These are phyloP conservation scores for Rhabdornis inornatus DNA, from an alignment of 2,113 vertebrate species.

Conservation along the genomic window DNA sequence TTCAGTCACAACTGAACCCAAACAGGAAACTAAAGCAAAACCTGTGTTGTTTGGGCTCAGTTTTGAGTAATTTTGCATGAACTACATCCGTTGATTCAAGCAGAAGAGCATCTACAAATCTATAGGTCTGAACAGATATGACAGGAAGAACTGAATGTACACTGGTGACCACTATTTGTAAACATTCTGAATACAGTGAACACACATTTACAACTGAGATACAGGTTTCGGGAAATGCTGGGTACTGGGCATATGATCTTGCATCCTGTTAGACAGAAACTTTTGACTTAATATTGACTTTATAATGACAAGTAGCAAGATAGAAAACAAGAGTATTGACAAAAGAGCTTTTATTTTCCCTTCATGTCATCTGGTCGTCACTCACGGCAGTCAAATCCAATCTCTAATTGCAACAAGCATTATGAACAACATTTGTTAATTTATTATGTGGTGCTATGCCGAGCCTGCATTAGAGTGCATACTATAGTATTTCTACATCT, in stretches of 20 bases:
- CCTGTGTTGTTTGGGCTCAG: neutral
- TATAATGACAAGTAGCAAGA: neutral
- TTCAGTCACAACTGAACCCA: neutral
- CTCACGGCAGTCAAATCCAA: neutral
- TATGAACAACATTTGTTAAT: neutral
- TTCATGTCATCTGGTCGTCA: slow-evolving; percentile 13
- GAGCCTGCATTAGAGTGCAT: neutral
- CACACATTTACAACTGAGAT: neutral
- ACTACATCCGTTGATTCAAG: neutral
- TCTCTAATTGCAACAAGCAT: neutral
- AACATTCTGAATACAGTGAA: neutral
- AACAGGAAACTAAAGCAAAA: neutral
- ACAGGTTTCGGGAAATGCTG: neutral
- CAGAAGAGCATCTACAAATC: neutral
- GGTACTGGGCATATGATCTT: neutral
- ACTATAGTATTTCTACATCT: neutral
- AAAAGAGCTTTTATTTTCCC: slow-evolving; percentile 29
- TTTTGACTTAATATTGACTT: slow-evolving; percentile 12
- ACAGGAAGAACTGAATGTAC: neutral
- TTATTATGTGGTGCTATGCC: neutral
- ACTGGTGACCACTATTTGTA: neutral
- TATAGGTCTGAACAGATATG: neutral
- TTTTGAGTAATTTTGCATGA: neutral
- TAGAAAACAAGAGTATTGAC: neutral
- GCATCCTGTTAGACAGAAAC: neutral